Conservation (phyloP, 2,888 invertebrate species). For the Tinea semifulvella region DNA sequence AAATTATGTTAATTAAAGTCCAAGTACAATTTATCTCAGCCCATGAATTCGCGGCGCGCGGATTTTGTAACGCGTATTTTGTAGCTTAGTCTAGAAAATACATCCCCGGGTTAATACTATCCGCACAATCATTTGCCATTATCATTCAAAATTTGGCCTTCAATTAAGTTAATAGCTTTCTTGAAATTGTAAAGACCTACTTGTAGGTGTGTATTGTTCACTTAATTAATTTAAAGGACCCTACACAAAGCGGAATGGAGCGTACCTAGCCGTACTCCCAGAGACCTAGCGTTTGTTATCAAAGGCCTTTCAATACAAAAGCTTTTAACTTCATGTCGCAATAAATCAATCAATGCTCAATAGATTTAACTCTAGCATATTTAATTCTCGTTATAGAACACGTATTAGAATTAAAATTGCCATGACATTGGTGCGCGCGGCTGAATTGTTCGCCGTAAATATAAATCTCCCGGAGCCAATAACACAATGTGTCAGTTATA, state of each 20-base stretch:
- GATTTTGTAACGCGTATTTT: no score
- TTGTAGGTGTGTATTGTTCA: not conserved
- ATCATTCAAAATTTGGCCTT: no score
- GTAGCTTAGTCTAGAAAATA: no score
- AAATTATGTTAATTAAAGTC: no score
- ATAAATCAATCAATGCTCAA: slow-evolving; percentile 25
- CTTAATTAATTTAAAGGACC: slow-evolving; percentile 9
- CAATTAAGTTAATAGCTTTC: not conserved
- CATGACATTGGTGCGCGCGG: slow-evolving; percentile 13
- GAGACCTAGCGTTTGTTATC: slow-evolving; percentile 9
- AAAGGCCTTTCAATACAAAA: slow-evolving; percentile 19
- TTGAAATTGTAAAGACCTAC: not conserved
- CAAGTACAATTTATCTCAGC: no score
- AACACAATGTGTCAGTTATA: slow-evolving; percentile 1
- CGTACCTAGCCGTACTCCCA: not conserved
- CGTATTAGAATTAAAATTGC: slow-evolving; percentile 13
- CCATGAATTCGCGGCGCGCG: no score
- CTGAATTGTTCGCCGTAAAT: not conserved
- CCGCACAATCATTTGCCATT: no score
- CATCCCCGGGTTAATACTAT: no score
- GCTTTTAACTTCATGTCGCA: slow-evolving; percentile 26
- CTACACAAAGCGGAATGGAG: slow-evolving; percentile 1
- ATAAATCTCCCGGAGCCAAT: slow-evolving; percentile 1
- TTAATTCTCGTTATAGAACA: slow-evolving; percentile 12
- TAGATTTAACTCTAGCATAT: slow-evolving; percentile 7